Base-by-base conservation (phyloP, 2,113 vertebrate genomes). In the Gambusia holbrooki region DNA sequence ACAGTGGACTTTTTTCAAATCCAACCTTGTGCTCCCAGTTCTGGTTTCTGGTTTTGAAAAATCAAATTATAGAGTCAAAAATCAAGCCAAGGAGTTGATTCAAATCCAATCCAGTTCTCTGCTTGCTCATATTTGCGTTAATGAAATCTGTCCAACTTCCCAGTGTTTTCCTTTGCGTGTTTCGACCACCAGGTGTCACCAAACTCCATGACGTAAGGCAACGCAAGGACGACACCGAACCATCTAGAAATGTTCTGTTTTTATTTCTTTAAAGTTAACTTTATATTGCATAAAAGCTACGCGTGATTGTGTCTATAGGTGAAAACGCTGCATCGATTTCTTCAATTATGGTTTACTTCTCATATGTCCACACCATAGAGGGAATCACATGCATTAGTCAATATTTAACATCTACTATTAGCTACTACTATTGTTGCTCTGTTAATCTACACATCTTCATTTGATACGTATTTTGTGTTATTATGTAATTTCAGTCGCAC, bases 121-220 rank as follows among this genome's bases (percentile, higher is more conserved):
- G 40, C 4, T 42, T 42, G 40, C 40, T 42, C 40, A 37, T 37
- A 27, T 27, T 27, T 27, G 27, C 1, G 27, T 27, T 63, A 17
- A 17, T 9, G 13, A 30, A 15, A 33, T 15, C 62, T 32, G 0
- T 32, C 5, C 5, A 1, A 22, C 62, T 32, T 5, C 3, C 13
- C 12, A 19, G 15, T 4, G 15, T 17, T 32, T 63, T 30, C 30
- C 14, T 30, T 37, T 30, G 1, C 29, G 12, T 2, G 0, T 30
- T 67, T 28, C 9, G 3, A 78, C 77, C 90, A 7, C 75, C 33
- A 87, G 90, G 40, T 84, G 90, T 71, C 88, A 66, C 58, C 62
- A 72, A 3, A 87, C 29, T 35, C 80, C 69, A 69, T 0, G 40
- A 42, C 14, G 30, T 64, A 5, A 72, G 2, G 14, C 17, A 19